A percentile compares a stretch with the other conserved stretches of the same genome.
Conservation (phyloP, 1,140 invertebrate species). For the Alviniconcha marisindica region DNA sequence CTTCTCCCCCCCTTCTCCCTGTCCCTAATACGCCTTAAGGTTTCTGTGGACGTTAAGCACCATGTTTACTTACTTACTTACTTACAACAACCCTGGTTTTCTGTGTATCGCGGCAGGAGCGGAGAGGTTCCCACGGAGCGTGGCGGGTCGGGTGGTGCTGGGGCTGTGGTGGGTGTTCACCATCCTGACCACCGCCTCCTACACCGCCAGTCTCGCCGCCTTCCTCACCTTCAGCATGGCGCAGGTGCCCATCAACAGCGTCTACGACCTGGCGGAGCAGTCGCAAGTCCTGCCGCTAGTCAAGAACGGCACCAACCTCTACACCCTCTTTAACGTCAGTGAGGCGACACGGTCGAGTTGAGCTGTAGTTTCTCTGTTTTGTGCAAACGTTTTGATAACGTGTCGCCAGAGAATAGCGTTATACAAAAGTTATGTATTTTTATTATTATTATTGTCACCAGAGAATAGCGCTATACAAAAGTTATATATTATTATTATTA, state of each 20-base stretch:
- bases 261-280: slow-evolving; percentile 91
- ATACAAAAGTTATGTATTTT: too few relatives aligned
- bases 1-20: background rate
- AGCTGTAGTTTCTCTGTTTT: background rate
- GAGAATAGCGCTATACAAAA: too few relatives aligned
- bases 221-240: slow-evolving; percentile 83
- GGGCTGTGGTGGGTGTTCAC: slow-evolving; percentile 99
- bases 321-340: slow-evolving; percentile 51
- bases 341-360: too few relatives aligned
- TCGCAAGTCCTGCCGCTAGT: slow-evolving; percentile 83
- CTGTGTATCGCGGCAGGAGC: slow-evolving; percentile 36
- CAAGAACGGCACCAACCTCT: slow-evolving; percentile 53
- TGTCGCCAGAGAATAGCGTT: too few relatives aligned
- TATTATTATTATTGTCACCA: too few relatives aligned
- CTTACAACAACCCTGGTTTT: too few relatives aligned
- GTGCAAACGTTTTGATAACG: background rate
- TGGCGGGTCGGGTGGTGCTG: slow-evolving; percentile 52
- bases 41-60: too few relatives aligned
- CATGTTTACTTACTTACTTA: too few relatives aligned
- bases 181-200: slow-evolving; percentile 97
- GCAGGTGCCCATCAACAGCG: slow-evolving; percentile 76
- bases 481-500: too few relatives aligned
- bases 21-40: too few relatives aligned
- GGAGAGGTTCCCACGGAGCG: slow-evolving; percentile 44
- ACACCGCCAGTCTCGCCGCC: slow-evolving; percentile 96